These are phyloP conservation scores for Agonopterix alstromeriana DNA, from an alignment of 2,888 invertebrate species.

Conservation along the genomic window DNA sequence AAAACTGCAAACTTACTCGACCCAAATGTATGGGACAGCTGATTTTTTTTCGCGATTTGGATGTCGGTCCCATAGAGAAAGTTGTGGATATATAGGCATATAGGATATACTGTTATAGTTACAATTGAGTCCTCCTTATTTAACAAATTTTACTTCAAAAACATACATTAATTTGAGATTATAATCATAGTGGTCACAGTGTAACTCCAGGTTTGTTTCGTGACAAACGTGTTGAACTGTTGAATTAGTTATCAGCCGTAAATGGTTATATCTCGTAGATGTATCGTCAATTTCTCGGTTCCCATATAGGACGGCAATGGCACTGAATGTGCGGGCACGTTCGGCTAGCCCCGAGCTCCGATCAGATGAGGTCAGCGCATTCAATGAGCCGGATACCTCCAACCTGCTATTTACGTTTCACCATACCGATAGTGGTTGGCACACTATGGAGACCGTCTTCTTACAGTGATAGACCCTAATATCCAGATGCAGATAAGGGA, in stretches of 20 bases:
- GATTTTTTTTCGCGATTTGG: too few relatives aligned
- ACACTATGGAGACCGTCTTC: constrained; percentile 60
- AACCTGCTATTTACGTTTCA: constrained; percentile 73
- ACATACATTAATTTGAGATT: too few relatives aligned
- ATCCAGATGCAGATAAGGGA: neutral
- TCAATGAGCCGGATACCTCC: constrained; percentile 73
- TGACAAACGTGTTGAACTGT: neutral
- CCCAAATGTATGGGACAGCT: too few relatives aligned
- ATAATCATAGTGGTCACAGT: neutral
- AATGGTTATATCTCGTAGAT: constrained; percentile 6
- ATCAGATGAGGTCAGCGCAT: constrained; percentile 76
- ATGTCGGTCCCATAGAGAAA: too few relatives aligned
- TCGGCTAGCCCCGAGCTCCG: constrained; percentile 47
- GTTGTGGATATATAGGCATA: too few relatives aligned
- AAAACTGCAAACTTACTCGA: too few relatives aligned
- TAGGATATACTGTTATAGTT: too few relatives aligned
- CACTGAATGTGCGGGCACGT: constrained; percentile 45
- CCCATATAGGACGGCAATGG: constrained; percentile 23
- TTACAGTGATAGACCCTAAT: constrained; percentile 6
- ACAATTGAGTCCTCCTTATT: too few relatives aligned
- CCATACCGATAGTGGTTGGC: constrained; percentile 68
- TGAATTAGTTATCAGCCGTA: constrained; percentile 2
- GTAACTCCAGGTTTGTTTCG: neutral
- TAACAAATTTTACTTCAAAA: too few relatives aligned
- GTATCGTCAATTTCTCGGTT: constrained; percentile 9